Percentiles rank a stretch among this genome's conserved stretches.
phyloP scores from a whole-genome alignment of 2,888 invertebrate genomes.

The Nymphalis polychloros region DNA sequence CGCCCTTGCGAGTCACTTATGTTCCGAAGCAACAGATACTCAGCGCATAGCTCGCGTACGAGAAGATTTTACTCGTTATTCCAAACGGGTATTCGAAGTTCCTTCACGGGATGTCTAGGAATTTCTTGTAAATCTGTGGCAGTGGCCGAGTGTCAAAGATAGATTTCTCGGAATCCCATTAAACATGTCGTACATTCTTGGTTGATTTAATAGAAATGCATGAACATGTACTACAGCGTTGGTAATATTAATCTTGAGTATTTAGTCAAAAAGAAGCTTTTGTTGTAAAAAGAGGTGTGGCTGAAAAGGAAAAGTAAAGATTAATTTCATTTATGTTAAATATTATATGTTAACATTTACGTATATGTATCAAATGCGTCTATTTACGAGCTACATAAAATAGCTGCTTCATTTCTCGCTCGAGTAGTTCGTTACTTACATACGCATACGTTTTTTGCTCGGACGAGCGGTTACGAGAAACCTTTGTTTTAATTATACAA shows the following conservation, averaged over 20 bases:
- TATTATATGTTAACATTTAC: constrained; percentile 3
- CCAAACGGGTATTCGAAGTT: neutral
- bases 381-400: constrained; percentile 13
- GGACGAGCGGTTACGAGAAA: constrained; percentile 37
- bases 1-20: constrained; percentile 47
- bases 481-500: constrained; percentile 38
- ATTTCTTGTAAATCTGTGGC: constrained; percentile 10
- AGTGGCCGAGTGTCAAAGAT: constrained; percentile 17
- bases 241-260: constrained; percentile 3
- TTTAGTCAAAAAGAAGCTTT: constrained; percentile 1
- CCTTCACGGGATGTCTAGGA: neutral
- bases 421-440: constrained; percentile 34
- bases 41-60: constrained; percentile 10
- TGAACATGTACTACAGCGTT: constrained; percentile 3
- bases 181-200: constrained; percentile 28
- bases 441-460: constrained; percentile 38
- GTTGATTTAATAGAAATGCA: constrained; percentile 23
- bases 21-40: constrained; percentile 41
- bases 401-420: constrained; percentile 28
- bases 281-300: constrained; percentile 17
- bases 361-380: neutral
- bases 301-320: constrained; percentile 16
- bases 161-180: constrained; percentile 30
- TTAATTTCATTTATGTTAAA: constrained; percentile 3
- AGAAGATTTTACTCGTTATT: neutral